Evolutionary conservation across 2,888 invertebrate genomes (phyloP).

Genomic region (Mactromeris polynyma): DNA sequence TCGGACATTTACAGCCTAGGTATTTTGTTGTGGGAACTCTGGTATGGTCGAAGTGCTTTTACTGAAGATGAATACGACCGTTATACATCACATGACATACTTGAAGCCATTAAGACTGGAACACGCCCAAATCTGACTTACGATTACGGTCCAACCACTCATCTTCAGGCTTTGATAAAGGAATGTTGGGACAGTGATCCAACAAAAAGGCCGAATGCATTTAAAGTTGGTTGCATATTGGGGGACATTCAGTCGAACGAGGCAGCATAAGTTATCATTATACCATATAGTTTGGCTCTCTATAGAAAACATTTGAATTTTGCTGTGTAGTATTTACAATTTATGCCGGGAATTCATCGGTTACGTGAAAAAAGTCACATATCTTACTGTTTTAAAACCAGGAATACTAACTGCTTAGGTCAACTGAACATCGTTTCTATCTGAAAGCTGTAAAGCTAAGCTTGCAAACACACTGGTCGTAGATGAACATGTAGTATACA

Average conservation of each 20-base stretch:
- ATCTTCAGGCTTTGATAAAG: constrained; percentile 35
- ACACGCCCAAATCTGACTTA: constrained; percentile 34
- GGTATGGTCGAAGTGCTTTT: constrained; percentile 79
- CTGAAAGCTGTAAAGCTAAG: too few relatives aligned
- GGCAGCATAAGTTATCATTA: too few relatives aligned
- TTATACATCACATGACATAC: background rate
- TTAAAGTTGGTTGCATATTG: constrained; percentile 5
- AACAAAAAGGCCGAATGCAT: constrained; percentile 31
- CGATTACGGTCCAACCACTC: constrained; percentile 27
- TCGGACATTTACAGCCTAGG: constrained; percentile 81
- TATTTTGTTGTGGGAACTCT: constrained; percentile 82
- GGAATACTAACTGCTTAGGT: too few relatives aligned
- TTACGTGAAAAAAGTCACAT: too few relatives aligned
- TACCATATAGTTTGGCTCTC: too few relatives aligned
- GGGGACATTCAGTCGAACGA: background rate
- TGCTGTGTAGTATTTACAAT: too few relatives aligned
- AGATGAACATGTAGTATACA: too few relatives aligned
- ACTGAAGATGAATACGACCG: constrained; percentile 28
- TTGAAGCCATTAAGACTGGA: constrained; percentile 41
- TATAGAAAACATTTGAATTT: too few relatives aligned
- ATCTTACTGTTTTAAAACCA: too few relatives aligned
- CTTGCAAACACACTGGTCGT: too few relatives aligned
- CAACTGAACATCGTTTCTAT: too few relatives aligned
- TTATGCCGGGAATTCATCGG: too few relatives aligned
- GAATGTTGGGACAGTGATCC: constrained; percentile 48